phyloP scores from a whole-genome alignment of 1,140 invertebrate species.

The Macrobrachium rosenbergii region DNA sequence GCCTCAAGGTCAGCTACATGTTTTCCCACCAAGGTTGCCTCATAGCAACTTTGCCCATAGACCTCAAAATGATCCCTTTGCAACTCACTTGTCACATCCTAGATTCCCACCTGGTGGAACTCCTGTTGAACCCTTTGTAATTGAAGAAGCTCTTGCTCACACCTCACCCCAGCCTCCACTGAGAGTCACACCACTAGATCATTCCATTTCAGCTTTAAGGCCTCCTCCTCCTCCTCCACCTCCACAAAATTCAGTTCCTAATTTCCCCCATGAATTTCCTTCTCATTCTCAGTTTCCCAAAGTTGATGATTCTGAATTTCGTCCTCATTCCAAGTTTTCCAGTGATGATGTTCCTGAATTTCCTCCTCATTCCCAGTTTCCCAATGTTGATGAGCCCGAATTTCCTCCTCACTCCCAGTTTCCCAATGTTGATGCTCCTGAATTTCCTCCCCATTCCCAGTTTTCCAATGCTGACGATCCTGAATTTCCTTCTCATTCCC shows the following conservation, averaged over 20 bases:
- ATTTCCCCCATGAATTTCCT: background rate
- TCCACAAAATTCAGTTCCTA: too few relatives aligned
- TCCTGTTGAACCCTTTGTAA: background rate
- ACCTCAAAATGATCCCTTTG: background rate
- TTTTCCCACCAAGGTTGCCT: background rate
- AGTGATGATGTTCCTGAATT: too few relatives aligned
- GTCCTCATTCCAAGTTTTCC: too few relatives aligned
- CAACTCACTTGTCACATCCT: background rate
- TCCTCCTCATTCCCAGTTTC: too few relatives aligned
- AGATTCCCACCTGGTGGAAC: background rate
- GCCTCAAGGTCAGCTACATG: too few relatives aligned
- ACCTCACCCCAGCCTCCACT: slow-evolving; percentile 9
- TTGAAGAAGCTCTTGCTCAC: background rate
- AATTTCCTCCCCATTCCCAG: background rate
- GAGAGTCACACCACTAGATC: slow-evolving; percentile 1
- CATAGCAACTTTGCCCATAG: background rate
- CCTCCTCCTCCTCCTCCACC: too few relatives aligned
- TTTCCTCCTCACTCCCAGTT: background rate
- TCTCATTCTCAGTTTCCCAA: too few relatives aligned
- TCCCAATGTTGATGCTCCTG: background rate
- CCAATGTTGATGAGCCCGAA: too few relatives aligned
- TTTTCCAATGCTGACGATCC: too few relatives aligned
- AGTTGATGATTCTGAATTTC: too few relatives aligned
- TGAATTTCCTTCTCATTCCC: too few relatives aligned
- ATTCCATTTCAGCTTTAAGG: background rate